These are phyloP conservation scores for Aphis craccivora DNA, from an alignment of 1,140 invertebrate species.

Conservation along the genomic window DNA sequence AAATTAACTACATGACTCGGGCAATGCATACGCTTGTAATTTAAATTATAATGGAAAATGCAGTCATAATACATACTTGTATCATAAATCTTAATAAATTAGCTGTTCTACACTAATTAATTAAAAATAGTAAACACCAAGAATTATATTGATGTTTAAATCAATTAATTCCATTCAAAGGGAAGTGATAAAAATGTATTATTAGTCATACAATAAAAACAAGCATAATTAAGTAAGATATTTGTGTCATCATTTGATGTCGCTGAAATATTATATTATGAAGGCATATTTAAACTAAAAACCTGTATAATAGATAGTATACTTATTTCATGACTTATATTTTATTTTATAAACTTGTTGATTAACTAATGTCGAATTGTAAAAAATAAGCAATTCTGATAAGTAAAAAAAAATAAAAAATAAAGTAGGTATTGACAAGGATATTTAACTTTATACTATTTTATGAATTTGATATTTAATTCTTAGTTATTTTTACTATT, in stretches of 20 bases:
- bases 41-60: neutral
- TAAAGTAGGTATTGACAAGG: too few species aligned
- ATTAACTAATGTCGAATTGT: fast-evolving
- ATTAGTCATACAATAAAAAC: neutral
- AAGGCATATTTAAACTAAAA: neutral
- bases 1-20: neutral
- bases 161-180: neutral
- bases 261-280: neutral
- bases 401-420: neutral
- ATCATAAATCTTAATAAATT: conserved; percentile 14
- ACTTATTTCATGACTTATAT: too few species aligned
- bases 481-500: too few species aligned
- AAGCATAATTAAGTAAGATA: neutral
- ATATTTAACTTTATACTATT: too few species aligned
- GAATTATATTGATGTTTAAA: neutral
- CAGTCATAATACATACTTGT: neutral
- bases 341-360: too few species aligned
- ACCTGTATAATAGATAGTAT: neutral
- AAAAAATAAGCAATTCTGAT: neutral
- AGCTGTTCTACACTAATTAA: neutral
- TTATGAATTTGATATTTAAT: too few species aligned
- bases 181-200: neutral
- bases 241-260: neutral
- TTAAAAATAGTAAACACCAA: neutral
- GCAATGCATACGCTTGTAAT: neutral